A percentile compares a stretch with the other conserved stretches of the same genome.
Evolutionary conservation across 2,888 invertebrate species (phyloP).

Genomic region (Nemurella pictetii): DNA sequence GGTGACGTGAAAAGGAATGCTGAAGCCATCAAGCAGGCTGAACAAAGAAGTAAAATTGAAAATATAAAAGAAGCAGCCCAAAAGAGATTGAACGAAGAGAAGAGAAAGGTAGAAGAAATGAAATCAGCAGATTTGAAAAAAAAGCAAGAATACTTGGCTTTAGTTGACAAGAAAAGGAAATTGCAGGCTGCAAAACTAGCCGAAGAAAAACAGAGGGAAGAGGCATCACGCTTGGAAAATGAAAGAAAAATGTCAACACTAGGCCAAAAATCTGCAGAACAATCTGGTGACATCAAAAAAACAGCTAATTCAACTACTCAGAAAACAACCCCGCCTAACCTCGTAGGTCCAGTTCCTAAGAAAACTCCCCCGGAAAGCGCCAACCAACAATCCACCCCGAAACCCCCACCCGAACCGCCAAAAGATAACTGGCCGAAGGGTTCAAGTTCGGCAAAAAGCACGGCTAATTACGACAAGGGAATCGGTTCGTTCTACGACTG

Average conservation of each 20-base stretch:
- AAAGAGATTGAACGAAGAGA: neutral
- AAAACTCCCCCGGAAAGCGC: neutral
- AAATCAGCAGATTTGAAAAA: neutral
- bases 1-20: neutral
- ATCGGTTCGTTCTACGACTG: neutral
- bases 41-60: neutral
- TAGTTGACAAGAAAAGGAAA: neutral
- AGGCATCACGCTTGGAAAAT: neutral
- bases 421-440: neutral
- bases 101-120: neutral
- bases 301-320: neutral
- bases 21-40: neutral
- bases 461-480: neutral
- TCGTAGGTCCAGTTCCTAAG: neutral
- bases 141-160: neutral
- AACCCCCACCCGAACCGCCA: neutral
- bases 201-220: neutral
- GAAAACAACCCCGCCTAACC: neutral
- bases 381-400: neutral
- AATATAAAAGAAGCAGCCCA: neutral
- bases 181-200: neutral
- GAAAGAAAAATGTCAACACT: neutral
- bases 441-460: neutral
- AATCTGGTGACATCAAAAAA: neutral
- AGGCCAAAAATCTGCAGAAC: neutral